Evolutionary conservation across 2,888 invertebrate species (phyloP).

Genomic region (Erynnis tages): DNA sequence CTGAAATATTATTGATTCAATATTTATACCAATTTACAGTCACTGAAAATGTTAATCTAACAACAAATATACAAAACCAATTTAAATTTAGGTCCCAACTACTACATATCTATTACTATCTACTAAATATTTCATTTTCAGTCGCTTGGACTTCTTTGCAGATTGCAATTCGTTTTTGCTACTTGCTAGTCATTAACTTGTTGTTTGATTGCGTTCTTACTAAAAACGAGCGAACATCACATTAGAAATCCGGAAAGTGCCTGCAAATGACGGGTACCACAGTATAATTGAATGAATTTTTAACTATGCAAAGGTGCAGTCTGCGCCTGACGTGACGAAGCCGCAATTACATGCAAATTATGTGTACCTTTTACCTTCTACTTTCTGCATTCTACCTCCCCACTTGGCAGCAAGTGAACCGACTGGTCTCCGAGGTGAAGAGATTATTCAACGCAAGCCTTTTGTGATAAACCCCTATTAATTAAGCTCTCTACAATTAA

Average conservation of each 20-base stretch:
- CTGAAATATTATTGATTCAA: no score
- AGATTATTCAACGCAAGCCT: constrained; percentile 60
- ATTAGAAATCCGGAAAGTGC: no score
- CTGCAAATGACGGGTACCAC: constrained; percentile 11
- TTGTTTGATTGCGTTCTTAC: neutral
- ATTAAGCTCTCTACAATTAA: constrained; percentile 50
- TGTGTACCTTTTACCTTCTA: constrained; percentile 71
- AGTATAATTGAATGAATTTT: constrained; percentile 73
- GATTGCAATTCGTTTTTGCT: no score
- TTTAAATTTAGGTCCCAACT: no score
- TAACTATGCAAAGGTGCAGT: constrained; percentile 74
- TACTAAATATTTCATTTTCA: no score
- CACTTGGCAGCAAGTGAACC: constrained; percentile 53
- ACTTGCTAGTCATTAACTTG: no score
- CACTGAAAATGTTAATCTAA: no score
- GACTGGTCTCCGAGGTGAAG: constrained; percentile 36
- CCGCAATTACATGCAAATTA: constrained; percentile 78
- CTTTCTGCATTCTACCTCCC: constrained; percentile 67
- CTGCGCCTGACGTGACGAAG: constrained; percentile 62
- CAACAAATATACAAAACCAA: no score
- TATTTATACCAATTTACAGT: no score
- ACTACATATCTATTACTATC: no score
- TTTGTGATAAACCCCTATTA: constrained; percentile 57
- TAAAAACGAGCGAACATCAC: neutral
- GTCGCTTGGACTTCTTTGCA: no score